These are phyloP conservation scores for Zaprionus africanus DNA, from an alignment of 1,140 invertebrate genomes.

Conservation along the genomic window DNA sequence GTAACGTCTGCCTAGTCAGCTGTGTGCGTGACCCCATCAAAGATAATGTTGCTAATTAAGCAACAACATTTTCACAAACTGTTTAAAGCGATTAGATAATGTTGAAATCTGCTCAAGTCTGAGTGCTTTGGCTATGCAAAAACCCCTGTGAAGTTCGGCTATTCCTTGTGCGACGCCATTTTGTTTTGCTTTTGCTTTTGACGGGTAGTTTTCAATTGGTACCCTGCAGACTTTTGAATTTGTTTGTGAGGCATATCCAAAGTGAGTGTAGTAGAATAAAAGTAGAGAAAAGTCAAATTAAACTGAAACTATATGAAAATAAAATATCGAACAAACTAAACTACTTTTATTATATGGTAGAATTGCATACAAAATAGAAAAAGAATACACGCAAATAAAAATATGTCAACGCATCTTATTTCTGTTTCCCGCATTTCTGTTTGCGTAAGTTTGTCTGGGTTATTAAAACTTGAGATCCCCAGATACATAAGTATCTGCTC, in stretches of 20 bases:
- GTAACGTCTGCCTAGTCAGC: constrained; percentile 27
- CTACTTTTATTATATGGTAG: too few relatives aligned
- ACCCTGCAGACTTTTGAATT: neutral
- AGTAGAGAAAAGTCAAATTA: neutral
- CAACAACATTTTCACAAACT: constrained; percentile 63
- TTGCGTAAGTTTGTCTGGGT: neutral
- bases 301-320: too few relatives aligned
- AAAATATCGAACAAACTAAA: too few relatives aligned
- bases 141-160: neutral
- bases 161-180: constrained; percentile 23
- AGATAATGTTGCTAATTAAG: constrained; percentile 78
- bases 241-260: neutral
- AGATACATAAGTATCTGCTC: neutral
- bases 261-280: neutral
- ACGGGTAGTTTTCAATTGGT: constrained; percentile 19
- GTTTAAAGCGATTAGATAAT: constrained; percentile 72
- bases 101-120: constrained; percentile 40
- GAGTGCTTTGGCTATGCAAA: neutral
- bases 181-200: constrained; percentile 25
- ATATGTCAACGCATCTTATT: too few relatives aligned
- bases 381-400: too few relatives aligned
- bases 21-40: constrained; percentile 71
- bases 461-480: neutral
- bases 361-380: too few relatives aligned
- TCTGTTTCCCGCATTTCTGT: too few relatives aligned